Evolutionary conservation across 1,140 invertebrate genomes (phyloP), one percentile per base, ranked within the genome.

Genomic region (Pollicipes pollicipes): DNA sequence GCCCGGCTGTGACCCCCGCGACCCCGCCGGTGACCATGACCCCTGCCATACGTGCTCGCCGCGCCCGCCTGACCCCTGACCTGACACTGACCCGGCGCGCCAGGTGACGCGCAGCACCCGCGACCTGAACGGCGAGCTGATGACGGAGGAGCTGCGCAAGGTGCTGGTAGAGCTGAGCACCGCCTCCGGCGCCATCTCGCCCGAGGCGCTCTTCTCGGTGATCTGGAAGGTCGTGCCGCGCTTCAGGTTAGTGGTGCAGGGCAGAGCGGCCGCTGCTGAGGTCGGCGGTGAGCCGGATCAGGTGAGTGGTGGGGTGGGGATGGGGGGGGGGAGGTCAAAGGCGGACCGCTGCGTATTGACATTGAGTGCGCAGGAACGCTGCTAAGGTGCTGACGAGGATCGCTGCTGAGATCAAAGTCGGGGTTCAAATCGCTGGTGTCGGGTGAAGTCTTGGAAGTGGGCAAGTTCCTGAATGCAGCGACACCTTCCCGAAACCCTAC

Each of bases 161-260:
- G 85, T 90, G 27, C 78, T 92, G 30, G 85, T 90, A 72, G 86
- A 86, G 63, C 77, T 91, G 73, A 88, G 86, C 75, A 82, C 83
- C 0, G 79, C 77, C 69, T 90, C 90, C 76, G 84, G 85, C 28
- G 88, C 88, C 0, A 90, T 91, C 72, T 90, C 88, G 1, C 89
- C 90, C 13, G 88, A 90, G 78, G 89, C 87, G 71, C 81, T 92
- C 29, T 90, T 91, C 76, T 82, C 86, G 28, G 89, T 91, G 28
- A 90, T 91, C 45, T 91, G 90, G 89, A 90, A 90, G 79, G 88
- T 91, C 70, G 89, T 91, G 37, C 90, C 90, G 68, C 80, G 89
- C 76, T 91, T 91, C 81, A 58, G 45, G 45, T 58, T 3, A 58
- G 35, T n/a, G n/a, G n/a, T 82, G 88, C 26, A 69, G 66, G 21